Evolutionary conservation across 2,113 vertebrate species (phyloP), one percentile per base, ranked within the genome.

Genomic region (Enhydra lutris): DNA sequence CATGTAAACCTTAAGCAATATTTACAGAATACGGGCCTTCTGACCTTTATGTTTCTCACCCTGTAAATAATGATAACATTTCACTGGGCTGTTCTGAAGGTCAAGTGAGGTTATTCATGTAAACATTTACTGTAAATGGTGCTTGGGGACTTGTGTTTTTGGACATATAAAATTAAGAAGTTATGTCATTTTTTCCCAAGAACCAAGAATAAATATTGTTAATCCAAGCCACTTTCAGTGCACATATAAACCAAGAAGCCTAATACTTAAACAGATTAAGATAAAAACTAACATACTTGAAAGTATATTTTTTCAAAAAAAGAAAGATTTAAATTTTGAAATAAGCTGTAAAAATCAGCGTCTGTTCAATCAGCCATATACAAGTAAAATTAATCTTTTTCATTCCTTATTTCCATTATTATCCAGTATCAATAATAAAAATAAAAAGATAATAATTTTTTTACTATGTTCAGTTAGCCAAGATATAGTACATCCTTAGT

Each of bases 261-360:
- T 93, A 96, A 91, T 91, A 93, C 94, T 97, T 94, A 69, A 86
- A 96, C 89, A 96, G 92, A 96, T 92, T 86, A 95, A 96, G 86
- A 95, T 86, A 78, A 96, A 96, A 96, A 95, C 31, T 26, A 95
- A 91, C 67, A 61, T 59, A 83, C 73, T 86, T 89, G 59, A 91
- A 95, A 76, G 31, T 65, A 1, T 55, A 78, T 90, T 87, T 96
- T 91, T 86, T 71, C 1, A 8, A 87, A 76, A 91, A 80, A 79
- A 45, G 47, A 84, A 95, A 39, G 1, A 90, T 84, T 88, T 82
- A 91, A 76, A 93, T 50, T 93, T 94, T 93, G 55, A 93, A 95
- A 88, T 71, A 69, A 85, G 18, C 24, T 86, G 4, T 45, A 81
- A 85, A 97, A 95, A 81, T 69, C 79, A 36, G 29, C 59, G 47